Percentiles rank a stretch among this genome's conserved stretches.
Conservation (phyloP, 2,888 invertebrate species). For the Physocephala rufipes region DNA sequence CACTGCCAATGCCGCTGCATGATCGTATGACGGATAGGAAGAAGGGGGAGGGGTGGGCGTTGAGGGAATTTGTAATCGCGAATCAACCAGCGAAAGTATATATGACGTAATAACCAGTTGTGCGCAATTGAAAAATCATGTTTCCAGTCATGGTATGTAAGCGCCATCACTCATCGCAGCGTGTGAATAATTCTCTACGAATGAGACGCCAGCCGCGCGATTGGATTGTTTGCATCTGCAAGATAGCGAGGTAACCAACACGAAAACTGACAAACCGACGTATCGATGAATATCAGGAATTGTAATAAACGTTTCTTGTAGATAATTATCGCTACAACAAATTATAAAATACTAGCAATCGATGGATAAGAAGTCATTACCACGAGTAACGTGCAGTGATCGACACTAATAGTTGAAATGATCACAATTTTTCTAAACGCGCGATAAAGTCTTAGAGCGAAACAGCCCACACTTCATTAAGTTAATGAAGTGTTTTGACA, state of each 20-base stretch:
- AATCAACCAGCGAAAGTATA: constrained; percentile 29
- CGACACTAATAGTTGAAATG: constrained; percentile 15
- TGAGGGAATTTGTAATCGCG: constrained; percentile 3
- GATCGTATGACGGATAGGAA: too few relatives aligned
- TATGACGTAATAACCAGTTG: constrained; percentile 38
- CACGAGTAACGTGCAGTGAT: background rate
- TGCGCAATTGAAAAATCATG: constrained; percentile 33
- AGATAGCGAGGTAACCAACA: background rate
- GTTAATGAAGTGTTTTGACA: too few relatives aligned
- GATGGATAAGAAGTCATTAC: constrained; percentile 3
- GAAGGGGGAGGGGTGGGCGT: constrained; percentile 26
- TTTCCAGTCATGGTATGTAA: constrained; percentile 15
- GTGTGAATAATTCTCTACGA: constrained; percentile 40
- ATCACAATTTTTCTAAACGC: constrained; percentile 16
- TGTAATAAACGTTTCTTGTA: constrained; percentile 8
- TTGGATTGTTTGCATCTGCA: constrained; percentile 2
- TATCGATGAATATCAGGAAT: too few relatives aligned
- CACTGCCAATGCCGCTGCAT: too few relatives aligned
- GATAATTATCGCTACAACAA: constrained; percentile 23
- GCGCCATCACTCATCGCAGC: constrained; percentile 30
- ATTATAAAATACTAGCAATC: constrained; percentile 22
- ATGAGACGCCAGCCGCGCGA: constrained; percentile 15
- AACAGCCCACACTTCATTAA: too few relatives aligned
- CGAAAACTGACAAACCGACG: constrained; percentile 12
- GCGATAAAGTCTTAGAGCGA: too few relatives aligned